These are phyloP conservation scores for Odontothrips loti DNA, from an alignment of 2,888 invertebrate genomes.

Conservation along the genomic window DNA sequence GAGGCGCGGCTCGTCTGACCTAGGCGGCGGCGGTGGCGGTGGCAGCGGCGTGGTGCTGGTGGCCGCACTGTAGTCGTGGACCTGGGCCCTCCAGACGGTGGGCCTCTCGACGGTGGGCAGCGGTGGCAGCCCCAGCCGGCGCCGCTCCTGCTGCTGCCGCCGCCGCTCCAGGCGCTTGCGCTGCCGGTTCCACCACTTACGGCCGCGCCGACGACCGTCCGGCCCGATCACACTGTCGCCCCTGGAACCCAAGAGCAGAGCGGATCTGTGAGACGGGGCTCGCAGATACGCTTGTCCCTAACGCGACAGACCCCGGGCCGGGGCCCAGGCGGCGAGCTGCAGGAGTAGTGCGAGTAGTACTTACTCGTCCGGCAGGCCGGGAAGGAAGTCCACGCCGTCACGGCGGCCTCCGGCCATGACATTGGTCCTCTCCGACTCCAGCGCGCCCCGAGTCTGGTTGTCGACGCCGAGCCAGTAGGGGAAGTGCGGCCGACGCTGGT, in stretches of 20 bases:
- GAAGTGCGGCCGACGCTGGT: not conserved
- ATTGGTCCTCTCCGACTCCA: not conserved
- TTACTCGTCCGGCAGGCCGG: not conserved
- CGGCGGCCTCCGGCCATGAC: not conserved
- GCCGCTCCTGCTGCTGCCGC: not conserved
- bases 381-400: not conserved
- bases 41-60: not conserved
- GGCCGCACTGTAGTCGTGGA: conserved; percentile 10
- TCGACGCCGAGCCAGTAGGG: conserved; percentile 12
- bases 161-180: not conserved
- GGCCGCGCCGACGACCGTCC: not conserved
- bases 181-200: conserved; percentile 4
- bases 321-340: too few species aligned
- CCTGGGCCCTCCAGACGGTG: conserved; percentile 4
- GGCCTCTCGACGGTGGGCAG: not conserved
- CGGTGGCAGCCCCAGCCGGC: not conserved
- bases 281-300: not conserved
- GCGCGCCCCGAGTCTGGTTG: conserved; percentile 2
- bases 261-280: not conserved
- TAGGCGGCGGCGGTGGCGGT: not conserved
- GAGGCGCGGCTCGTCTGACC: not conserved
- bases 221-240: not conserved
- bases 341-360: not conserved
- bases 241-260: not conserved
- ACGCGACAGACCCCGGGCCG: not conserved